Percentiles rank a stretch among this genome's conserved stretches.
These are phyloP conservation scores for Apodemus agrarius DNA, from an alignment of 2,797 vertebrate genomes.

Conservation along the genomic window DNA sequence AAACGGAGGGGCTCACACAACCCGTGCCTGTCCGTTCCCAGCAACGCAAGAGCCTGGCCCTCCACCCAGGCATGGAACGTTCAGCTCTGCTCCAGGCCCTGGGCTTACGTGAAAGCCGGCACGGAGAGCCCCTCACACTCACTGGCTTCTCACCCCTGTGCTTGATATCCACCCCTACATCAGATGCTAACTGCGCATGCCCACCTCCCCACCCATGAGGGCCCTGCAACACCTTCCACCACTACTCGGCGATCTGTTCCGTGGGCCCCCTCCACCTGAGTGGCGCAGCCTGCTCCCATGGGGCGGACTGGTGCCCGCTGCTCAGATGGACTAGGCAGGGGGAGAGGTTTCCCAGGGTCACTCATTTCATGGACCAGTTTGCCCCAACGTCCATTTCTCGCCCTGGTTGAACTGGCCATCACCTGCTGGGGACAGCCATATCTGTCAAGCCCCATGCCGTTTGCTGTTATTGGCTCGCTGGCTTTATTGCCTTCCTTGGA, in stretches of 20 bases:
- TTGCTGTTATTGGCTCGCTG: slow-evolving; percentile 82
- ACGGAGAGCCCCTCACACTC: accelerated
- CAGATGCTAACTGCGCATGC: not conserved
- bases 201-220: not conserved
- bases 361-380: slow-evolving; percentile 67
- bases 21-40: not conserved
- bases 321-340: not conserved
- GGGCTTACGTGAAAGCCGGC: too few species aligned
- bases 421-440: slow-evolving; percentile 82
- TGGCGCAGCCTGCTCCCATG: not conserved
- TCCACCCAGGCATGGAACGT: not conserved
- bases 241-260: accelerated
- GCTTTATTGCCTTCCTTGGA: slow-evolving; percentile 80
- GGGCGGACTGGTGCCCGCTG: accelerated
- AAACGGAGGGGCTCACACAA: not conserved
- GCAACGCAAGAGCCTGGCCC: not conserved
- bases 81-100: too few species aligned
- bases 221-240: accelerated
- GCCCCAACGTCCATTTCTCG: slow-evolving; percentile 78
- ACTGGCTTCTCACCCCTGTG: not conserved
- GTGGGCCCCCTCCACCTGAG: accelerated
- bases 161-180: accelerated
- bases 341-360: slow-evolving; percentile 68
- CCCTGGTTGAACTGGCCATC: slow-evolving; percentile 80
- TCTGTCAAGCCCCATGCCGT: slow-evolving; percentile 79